Evolutionary conservation across 1,140 invertebrate genomes (phyloP).

Genomic region (Lordiphosa stackelbergi): DNA sequence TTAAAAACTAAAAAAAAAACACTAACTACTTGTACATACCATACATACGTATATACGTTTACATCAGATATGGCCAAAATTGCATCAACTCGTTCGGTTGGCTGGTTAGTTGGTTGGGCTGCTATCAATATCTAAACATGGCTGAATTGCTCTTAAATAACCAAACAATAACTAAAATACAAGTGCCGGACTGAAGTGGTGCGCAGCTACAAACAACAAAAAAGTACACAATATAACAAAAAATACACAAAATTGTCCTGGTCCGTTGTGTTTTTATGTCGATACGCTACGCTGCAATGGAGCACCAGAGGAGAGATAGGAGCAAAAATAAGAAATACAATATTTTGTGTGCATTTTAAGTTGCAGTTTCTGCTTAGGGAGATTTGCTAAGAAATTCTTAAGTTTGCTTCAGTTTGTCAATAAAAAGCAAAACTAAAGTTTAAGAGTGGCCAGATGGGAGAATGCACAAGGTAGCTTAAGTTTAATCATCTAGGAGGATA

Average conservation of each 20-base stretch:
- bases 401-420: neutral
- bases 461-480: no score
- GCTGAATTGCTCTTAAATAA: slow-evolving; percentile 73
- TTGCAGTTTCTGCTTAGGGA: slow-evolving; percentile 1
- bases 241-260: slow-evolving; percentile 26
- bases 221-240: slow-evolving; percentile 8
- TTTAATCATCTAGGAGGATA: no score
- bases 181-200: slow-evolving; percentile 2
- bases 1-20: slow-evolving; percentile 34
- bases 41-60: neutral
- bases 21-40: slow-evolving; percentile 1
- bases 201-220: slow-evolving; percentile 1
- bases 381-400: neutral
- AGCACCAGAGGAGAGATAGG: neutral
- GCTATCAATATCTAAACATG: slow-evolving; percentile 67
- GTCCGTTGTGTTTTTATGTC: slow-evolving; percentile 9
- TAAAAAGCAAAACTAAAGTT: no score
- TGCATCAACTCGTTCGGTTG: slow-evolving; percentile 51
- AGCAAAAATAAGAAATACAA: slow-evolving; percentile 6
- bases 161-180: slow-evolving; percentile 65
- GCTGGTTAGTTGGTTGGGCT: slow-evolving; percentile 17
- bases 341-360: slow-evolving; percentile 6
- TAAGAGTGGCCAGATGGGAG: no score
- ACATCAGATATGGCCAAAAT: slow-evolving; percentile 51
- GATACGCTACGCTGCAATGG: slow-evolving; percentile 9